Percentiles rank a stretch among this genome's conserved stretches.
Evolutionary conservation across 2,113 vertebrate genomes (phyloP).

Genomic region (Zapus hudsonius): DNA sequence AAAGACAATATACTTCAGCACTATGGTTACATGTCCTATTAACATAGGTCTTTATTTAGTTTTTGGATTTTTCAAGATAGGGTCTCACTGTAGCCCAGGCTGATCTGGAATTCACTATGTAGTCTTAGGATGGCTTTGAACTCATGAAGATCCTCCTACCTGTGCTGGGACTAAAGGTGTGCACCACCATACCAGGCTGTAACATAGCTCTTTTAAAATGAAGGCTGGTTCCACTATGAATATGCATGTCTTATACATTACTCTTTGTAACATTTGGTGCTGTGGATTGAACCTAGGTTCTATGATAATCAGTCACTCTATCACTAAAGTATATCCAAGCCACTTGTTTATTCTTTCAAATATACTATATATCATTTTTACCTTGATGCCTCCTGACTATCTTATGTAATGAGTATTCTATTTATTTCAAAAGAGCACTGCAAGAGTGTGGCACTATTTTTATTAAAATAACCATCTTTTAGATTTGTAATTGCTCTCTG

Average conservation of each 20-base stretch:
- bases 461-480: slow-evolving; percentile 21
- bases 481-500: slow-evolving; percentile 44
- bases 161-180: no score
- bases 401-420: slow-evolving; percentile 39
- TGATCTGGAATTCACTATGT: no score
- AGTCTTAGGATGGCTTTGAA: no score
- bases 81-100: no score
- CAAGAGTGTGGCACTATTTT: slow-evolving; percentile 40
- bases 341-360: not conserved
- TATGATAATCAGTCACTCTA: not conserved
- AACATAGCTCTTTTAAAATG: not conserved
- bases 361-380: not conserved
- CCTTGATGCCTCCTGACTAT: not conserved
- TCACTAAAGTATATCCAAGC: not conserved
- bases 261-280: not conserved
- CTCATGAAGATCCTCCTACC: no score
- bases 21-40: accelerated
- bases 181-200: no score
- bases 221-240: not conserved
- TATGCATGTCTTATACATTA: not conserved
- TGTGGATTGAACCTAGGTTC: not conserved
- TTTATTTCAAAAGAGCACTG: slow-evolving; percentile 44
- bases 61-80: no score
- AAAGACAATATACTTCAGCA: not conserved
- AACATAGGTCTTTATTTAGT: not conserved